These are phyloP conservation scores for Tenebrosternarchus preto DNA, from an alignment of 2,113 vertebrate species.

Conservation along the genomic window DNA sequence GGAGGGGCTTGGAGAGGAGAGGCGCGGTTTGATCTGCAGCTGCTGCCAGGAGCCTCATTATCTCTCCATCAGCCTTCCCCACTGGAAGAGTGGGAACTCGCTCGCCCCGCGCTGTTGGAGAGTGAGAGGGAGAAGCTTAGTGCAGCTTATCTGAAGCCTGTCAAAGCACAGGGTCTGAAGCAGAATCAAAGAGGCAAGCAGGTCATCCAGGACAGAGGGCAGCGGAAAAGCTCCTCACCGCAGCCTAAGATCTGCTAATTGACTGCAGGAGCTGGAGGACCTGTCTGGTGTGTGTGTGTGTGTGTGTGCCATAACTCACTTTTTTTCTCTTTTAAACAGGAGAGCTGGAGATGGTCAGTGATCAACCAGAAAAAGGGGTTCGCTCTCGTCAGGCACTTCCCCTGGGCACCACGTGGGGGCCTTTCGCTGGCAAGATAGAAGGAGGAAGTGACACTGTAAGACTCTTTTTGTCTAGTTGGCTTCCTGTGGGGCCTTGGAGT, in stretches of 20 bases:
- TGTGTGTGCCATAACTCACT: not conserved
- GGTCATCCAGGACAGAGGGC: constrained; percentile 70
- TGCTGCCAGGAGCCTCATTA: not conserved
- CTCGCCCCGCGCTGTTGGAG: too few species aligned
- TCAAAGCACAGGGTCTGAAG: constrained; percentile 35
- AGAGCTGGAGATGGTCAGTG: constrained; percentile 82
- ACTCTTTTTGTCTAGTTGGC: constrained; percentile 34
- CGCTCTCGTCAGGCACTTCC: constrained; percentile 84
- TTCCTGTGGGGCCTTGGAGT: not conserved
- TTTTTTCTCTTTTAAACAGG: constrained; percentile 72
- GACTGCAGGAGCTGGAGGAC: constrained; percentile 24
- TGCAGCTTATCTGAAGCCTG: constrained; percentile 45
- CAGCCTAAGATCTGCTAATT: constrained; percentile 46
- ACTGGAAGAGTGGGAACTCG: constrained; percentile 6
- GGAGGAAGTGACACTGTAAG: constrained; percentile 79
- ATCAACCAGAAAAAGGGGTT: constrained; percentile 79
- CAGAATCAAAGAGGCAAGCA: constrained; percentile 61
- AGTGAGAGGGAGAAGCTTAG: constrained; percentile 46
- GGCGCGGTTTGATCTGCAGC: not conserved
- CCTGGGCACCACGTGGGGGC: constrained; percentile 86
- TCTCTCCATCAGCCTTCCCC: not conserved
- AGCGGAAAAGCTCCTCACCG: not conserved
- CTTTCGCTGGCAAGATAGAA: constrained; percentile 85
- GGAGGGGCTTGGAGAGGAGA: too few species aligned
- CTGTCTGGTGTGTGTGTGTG: not conserved